Base-by-base conservation (phyloP, 2,888 invertebrate genomes). In the Drosophila diplacantha region DNA sequence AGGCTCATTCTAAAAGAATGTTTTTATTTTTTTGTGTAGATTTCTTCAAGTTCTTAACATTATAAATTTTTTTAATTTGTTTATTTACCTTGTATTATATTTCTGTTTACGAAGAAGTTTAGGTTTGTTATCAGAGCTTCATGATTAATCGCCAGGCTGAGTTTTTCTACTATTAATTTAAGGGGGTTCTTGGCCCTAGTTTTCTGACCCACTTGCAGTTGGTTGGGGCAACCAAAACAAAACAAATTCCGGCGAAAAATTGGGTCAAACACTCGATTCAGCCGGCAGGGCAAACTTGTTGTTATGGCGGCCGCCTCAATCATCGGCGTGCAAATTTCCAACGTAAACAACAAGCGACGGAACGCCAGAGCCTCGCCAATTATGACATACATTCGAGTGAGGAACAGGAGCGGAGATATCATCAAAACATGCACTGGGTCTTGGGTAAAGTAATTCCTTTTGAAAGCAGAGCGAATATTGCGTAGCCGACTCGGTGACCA, bases 251-350 rank as follows among this genome's bases (percentile, higher is more conserved):
- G 71, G 71, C 64, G 58, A 59, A 18, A 81, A 74, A 74, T 69
- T 78, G 47, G 78, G 77, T 78, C 81, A 82, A 70, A 71, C 55
- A 47, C 35, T 69, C 43, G 41, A 55, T 38, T 32, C 32, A 32
- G 57, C 57, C 67, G 57, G 54, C 61, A 44, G 58, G 67, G 43
- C 59, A 66, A 63, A 63, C 67, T 63, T 63, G 63, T 66, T 63
- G 63, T 63, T 63, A 56, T 55, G 65, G 54, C 65, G 34, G 60
- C 38, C 39, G 62, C 64, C 52, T 38, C 54, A 56, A 56, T 56
- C 55, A 56, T 37, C 55, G 58, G 44, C 66, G 55, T 63, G 62
- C 62, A 55, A 63, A 63, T 63, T 54, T 34, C 46, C 29, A 47
- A 39, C 26, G 39, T 66, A 66, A 66, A 66, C 57, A 65, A 66